Evolutionary conservation across 2,888 invertebrate species (phyloP).

Genomic region (Tetropium fuscum): DNA sequence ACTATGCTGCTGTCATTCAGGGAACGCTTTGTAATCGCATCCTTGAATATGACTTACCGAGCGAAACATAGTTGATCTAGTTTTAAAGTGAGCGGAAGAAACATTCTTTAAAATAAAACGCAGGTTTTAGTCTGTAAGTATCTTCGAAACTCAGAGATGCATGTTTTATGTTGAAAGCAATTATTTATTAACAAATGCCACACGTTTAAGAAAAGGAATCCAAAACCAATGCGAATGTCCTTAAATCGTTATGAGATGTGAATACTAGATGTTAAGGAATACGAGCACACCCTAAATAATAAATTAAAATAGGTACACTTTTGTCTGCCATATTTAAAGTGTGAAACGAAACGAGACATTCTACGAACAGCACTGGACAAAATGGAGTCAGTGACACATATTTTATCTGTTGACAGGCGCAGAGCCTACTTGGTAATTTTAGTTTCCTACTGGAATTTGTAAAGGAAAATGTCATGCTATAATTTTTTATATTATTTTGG

Average conservation of each 20-base stretch:
- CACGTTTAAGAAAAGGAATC: not conserved
- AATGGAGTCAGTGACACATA: too few species aligned
- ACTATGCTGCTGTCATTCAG: not conserved
- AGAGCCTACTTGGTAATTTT: too few species aligned
- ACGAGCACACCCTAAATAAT: not conserved
- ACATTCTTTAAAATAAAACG: not conserved
- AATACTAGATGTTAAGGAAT: not conserved
- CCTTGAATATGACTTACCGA: not conserved
- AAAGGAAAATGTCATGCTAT: too few species aligned
- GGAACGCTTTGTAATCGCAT: not conserved
- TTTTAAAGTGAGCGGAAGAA: not conserved
- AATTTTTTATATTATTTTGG: too few species aligned
- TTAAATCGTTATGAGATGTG: not conserved
- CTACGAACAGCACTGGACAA: too few species aligned
- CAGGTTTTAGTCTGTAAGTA: not conserved
- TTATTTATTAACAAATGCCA: conserved; percentile 13
- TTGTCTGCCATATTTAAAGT: not conserved
- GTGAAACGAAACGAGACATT: too few species aligned
- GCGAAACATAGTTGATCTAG: not conserved
- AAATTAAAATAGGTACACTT: not conserved
- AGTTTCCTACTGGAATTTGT: too few species aligned
- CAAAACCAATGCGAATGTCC: not conserved
- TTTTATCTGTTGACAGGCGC: too few species aligned
- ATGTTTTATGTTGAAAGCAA: not conserved
- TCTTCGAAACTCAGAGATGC: not conserved